Conservation (phyloP, 2,797 vertebrate species). For the Phylloscopus collybita region DNA sequence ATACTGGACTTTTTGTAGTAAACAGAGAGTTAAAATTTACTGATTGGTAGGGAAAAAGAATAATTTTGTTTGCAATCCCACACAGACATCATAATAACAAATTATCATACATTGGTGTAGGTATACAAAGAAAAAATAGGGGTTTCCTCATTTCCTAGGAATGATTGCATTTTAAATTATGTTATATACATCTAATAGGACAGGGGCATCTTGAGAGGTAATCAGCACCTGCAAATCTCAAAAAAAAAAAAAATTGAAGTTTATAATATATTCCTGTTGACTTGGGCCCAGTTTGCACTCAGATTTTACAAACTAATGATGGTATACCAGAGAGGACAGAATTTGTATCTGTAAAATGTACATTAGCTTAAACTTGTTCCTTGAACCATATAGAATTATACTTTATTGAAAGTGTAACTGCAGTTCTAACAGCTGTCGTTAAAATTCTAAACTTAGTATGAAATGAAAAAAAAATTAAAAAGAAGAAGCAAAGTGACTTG, state of each 20-base stretch:
- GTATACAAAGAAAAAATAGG: not conserved
- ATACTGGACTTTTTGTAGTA: not conserved
- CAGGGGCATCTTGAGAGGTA: not conserved
- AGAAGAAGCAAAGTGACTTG: not conserved
- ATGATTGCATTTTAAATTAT: not conserved
- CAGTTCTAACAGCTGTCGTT: not conserved
- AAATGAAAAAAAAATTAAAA: not conserved
- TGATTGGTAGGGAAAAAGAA: not conserved
- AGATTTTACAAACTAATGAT: not conserved
- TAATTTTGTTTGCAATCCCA: not conserved
- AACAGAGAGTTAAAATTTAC: not conserved
- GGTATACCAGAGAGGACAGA: not conserved
- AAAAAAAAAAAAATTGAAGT: not conserved
- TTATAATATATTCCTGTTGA: not conserved
- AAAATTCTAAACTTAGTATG: not conserved
- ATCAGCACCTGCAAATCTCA: not conserved
- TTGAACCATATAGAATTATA: not conserved
- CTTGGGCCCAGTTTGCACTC: not conserved
- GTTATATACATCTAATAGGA: not conserved
- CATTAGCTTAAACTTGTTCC: not conserved
- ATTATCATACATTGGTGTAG: not conserved
- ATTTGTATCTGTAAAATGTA: not conserved
- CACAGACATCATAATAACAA: not conserved
- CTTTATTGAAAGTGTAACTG: not conserved
- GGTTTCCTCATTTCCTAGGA: not conserved